Base-by-base conservation (phyloP, 2,113 vertebrate species). In the Theristicus caerulescens region DNA sequence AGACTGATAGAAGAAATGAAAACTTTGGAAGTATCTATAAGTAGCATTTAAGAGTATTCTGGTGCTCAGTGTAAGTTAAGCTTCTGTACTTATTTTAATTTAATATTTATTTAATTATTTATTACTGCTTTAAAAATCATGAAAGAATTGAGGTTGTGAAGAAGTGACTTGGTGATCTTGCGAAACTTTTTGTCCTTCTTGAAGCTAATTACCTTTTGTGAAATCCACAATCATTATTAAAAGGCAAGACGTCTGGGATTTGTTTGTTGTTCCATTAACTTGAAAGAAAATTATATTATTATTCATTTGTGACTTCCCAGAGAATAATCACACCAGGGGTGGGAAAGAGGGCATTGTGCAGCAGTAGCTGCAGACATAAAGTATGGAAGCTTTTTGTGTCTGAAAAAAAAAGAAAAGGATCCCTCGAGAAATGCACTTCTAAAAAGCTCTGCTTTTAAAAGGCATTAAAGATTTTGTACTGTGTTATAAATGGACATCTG, bases 401-500 rank as follows among this genome's bases (percentile, higher is more conserved):
- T 90, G 10, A 9, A 55, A 89, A 70, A 82, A 42, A 40, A 52
- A 31, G 5, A 29, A 66, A 91, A 86, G 70, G 67, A 96, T 97
- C 94, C 90, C 90, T 96, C 31, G 55, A 91, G 97, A 96, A 97
- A 98, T 92, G 7, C 40, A 86, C 80, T 96, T 97, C 97, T 86
- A 32, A 93, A 96, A 96, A 97, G 69, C 73, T 97, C 36, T 69
- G 4, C 62, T 92, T 96, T 95, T 93, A 94, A 96, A 97, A 96
- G 59, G 26, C 86, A 86, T 96, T 97, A 97, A 94, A 97, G 93
- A 89, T 96, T 98, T 97, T 97, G 91, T 96, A 81, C 96, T 94
- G 88, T 90, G 54, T 95, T 98, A 92, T 98, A 98, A 98, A 98
- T 92, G 94, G 95, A 96, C 90, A 96, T 91, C 79, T 96, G 96